phyloP scores from a whole-genome alignment of 2,888 invertebrate genomes.

The Sthenelais limicola region DNA sequence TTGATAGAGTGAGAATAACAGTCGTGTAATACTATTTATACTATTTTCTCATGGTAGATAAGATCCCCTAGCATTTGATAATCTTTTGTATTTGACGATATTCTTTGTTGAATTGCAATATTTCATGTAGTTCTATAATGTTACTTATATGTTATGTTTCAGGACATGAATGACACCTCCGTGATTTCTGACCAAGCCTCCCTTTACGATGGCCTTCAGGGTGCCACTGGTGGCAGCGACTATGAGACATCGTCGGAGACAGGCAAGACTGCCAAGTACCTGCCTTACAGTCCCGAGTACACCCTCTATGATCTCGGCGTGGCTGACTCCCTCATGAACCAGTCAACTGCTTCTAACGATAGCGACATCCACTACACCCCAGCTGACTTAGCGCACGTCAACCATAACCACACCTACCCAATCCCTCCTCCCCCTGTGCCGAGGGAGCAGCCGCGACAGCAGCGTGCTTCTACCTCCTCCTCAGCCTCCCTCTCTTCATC shows the following conservation, averaged over 20 bases:
- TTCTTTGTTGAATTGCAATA: no score
- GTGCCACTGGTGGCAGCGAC: slow-evolving; percentile 66
- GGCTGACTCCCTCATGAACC: slow-evolving; percentile 22
- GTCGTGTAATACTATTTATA: no score
- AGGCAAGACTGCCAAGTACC: slow-evolving; percentile 41
- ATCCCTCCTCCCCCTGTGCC: slow-evolving; percentile 57
- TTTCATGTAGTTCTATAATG: no score
- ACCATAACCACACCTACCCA: slow-evolving; percentile 69
- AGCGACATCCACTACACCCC: slow-evolving; percentile 34
- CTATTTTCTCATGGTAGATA: no score
- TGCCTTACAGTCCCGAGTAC: slow-evolving; percentile 22
- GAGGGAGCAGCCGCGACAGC: no score
- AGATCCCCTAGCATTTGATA: no score
- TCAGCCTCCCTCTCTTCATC: neutral
- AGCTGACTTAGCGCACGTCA: slow-evolving; percentile 40
- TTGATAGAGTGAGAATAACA: no score
- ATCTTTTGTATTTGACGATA: no score
- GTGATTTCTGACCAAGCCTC: slow-evolving; percentile 49
- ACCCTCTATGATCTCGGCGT: slow-evolving; percentile 9
- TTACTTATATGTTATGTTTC: no score
- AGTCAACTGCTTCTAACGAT: slow-evolving; percentile 24
- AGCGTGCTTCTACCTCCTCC: neutral
- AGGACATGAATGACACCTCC: slow-evolving; percentile 61
- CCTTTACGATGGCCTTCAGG: slow-evolving; percentile 66
- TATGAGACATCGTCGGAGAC: slow-evolving; percentile 1